Conservation (phyloP, 2,797 vertebrate species). For the Sebastes taczanowskii region DNA sequence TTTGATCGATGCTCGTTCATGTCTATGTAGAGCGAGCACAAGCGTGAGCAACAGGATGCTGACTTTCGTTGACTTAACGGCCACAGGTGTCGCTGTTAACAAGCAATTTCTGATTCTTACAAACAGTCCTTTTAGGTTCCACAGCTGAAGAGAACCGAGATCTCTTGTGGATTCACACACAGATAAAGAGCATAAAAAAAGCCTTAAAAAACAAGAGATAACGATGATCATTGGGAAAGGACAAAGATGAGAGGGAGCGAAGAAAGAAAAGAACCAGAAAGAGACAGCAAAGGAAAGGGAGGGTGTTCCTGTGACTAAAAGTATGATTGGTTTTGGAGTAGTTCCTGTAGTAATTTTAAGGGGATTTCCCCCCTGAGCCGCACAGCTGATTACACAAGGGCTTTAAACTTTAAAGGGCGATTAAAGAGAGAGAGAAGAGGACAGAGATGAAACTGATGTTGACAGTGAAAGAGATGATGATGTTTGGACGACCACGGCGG, state of each 20-base stretch:
- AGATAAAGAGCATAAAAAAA: not conserved
- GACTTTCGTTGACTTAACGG: no score
- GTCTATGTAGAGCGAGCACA: no score
- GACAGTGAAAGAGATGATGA: slow-evolving; percentile 20
- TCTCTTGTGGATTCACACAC: not conserved
- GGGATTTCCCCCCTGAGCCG: slow-evolving; percentile 66
- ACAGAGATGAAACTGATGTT: slow-evolving; percentile 26
- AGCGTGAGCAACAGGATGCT: no score
- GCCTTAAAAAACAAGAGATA: not conserved
- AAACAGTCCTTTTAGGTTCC: not conserved
- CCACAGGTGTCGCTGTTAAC: no score
- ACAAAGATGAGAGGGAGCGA: not conserved
- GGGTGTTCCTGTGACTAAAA: slow-evolving; percentile 24
- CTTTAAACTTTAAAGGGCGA: slow-evolving; percentile 62
- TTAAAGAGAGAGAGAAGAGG: slow-evolving; percentile 17
- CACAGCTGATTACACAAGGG: slow-evolving; percentile 64
- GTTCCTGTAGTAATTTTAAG: slow-evolving; percentile 67
- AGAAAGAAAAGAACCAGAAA: slow-evolving; percentile 13
- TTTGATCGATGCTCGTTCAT: no score
- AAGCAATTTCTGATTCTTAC: no score
- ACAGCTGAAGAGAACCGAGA: not conserved
- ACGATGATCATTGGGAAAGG: not conserved
- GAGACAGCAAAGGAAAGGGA: not conserved
- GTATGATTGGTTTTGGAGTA: slow-evolving; percentile 58
- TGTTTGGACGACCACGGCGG: slow-evolving; percentile 21